Base-by-base conservation (phyloP, 2,113 vertebrate species). In the Solenodon paradoxus region DNA sequence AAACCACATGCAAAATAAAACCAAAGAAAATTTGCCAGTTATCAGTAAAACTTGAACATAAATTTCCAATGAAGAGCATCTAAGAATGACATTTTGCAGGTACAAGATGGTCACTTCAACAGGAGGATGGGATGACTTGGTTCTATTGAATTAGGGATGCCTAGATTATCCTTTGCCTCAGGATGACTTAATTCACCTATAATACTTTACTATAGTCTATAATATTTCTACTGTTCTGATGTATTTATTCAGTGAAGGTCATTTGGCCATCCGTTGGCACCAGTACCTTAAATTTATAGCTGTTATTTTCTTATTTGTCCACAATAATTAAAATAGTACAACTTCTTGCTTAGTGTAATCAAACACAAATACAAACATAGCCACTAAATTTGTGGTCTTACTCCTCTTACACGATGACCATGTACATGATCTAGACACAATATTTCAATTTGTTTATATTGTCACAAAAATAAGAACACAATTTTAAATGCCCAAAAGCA, bases 231-330 rank as follows among this genome's bases (percentile, higher is more conserved):
- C 32, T 68, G 12, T 32, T 92, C 30, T 71, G 61, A 90, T 81
- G 81, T 85, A 57, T 63, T 84, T 66, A 51, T 81, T 69, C 24
- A 71, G 13, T 35, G 55, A 84, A 88, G 35, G 35, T 84, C 59
- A 63, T 74, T 61, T 61, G 17, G 49, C n/a, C 24, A 88, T 38
- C 66, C 13, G n/a, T 85, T 51, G 32, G 30, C n/a, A 64, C 45
- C 92, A 89, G 72, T 26, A 22, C 71, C 24, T 82, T 83, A 82
- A 66, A 53, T 47, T 88, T 42, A 88, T 19, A 88, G 30, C 47
- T 92, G 3, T 74, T 90, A 72, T 88, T 93, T 84, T 91, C 68
- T 90, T 61, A 87, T 69, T 59, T 95, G 59, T 92, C 40, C 13
- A 71, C n/a, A 78, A 47, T 42, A 68, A 81, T 68, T 53, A 89